Percentiles rank a stretch among this genome's conserved stretches.
phyloP scores from a whole-genome alignment of 2,113 vertebrate genomes.

The Euleptes europaea region DNA sequence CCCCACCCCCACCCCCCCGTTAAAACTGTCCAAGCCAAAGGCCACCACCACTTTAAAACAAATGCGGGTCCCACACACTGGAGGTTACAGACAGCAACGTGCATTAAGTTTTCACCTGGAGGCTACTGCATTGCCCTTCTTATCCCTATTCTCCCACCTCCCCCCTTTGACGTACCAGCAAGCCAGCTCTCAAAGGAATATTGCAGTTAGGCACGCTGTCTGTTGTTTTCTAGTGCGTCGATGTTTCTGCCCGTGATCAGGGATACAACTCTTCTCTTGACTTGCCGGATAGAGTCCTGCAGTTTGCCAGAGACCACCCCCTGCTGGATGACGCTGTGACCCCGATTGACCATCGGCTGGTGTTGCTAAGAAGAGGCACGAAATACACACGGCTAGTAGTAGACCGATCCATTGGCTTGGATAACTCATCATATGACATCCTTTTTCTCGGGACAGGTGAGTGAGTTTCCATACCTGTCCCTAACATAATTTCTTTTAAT shows the following conservation, averaged over 20 bases:
- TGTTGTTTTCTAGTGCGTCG: constrained; percentile 67
- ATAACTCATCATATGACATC: constrained; percentile 63
- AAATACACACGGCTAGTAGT: constrained; percentile 74
- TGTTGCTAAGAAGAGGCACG: constrained; percentile 72
- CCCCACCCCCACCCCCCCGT: no score
- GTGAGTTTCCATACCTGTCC: background rate
- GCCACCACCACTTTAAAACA: no score
- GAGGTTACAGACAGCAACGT: no score
- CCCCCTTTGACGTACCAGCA: background rate
- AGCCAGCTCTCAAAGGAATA: background rate
- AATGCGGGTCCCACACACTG: no score
- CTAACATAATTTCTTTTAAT: no score
- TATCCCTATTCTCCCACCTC: background rate
- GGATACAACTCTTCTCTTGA: constrained; percentile 71
- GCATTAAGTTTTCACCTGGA: no score
- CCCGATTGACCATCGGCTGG: constrained; percentile 61
- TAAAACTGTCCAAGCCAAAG: no score
- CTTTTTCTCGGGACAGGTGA: constrained; percentile 82
- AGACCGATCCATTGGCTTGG: constrained; percentile 65
- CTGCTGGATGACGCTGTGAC: constrained; percentile 74
- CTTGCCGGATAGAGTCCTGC: constrained; percentile 77
- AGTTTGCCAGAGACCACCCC: constrained; percentile 78
- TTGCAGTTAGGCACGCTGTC: fast-evolving
- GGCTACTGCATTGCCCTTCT: background rate
- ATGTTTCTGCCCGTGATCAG: constrained; percentile 55